phyloP scores from a whole-genome alignment of 1,140 invertebrate species.

The Carcinoscorpius rotundicauda region DNA sequence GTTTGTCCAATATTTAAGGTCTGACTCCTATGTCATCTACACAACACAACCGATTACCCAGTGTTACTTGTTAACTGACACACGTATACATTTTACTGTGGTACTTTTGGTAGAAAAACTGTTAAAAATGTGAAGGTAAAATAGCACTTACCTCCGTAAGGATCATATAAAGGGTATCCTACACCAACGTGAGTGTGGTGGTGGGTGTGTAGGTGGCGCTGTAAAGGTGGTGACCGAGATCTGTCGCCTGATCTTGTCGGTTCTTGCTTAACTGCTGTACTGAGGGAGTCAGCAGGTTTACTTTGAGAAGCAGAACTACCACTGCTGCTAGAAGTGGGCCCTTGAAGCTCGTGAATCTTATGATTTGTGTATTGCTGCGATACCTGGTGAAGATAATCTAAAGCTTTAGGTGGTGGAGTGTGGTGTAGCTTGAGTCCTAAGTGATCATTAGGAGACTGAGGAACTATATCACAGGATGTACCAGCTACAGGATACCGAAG shows the following conservation, averaged over 20 bases:
- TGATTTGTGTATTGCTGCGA: slow-evolving; percentile 50
- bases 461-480: slow-evolving; percentile 14
- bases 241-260: slow-evolving; percentile 13
- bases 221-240: slow-evolving; percentile 54
- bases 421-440: no score
- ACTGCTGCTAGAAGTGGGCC: slow-evolving; percentile 32
- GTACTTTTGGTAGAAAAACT: no score
- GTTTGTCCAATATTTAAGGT: no score
- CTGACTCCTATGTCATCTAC: no score
- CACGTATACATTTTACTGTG: no score
- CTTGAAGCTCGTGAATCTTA: slow-evolving; percentile 87
- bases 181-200: slow-evolving; percentile 87
- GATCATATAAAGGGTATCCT: slow-evolving; percentile 76
- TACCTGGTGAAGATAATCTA: slow-evolving; percentile 68
- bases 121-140: no score
- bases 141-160: slow-evolving; percentile 64
- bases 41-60: no score
- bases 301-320: not conserved
- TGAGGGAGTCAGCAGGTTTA: not conserved
- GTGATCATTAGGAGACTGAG: slow-evolving; percentile 39
- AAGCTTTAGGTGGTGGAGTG: slow-evolving; percentile 43
- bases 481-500: slow-evolving; percentile 31
- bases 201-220: slow-evolving; percentile 87
- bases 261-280: not conserved
- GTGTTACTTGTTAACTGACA: no score